A percentile compares a stretch with the other conserved stretches of the same genome.
phyloP scores from a whole-genome alignment of 2,797 vertebrate species.

The Varecia variegata region DNA sequence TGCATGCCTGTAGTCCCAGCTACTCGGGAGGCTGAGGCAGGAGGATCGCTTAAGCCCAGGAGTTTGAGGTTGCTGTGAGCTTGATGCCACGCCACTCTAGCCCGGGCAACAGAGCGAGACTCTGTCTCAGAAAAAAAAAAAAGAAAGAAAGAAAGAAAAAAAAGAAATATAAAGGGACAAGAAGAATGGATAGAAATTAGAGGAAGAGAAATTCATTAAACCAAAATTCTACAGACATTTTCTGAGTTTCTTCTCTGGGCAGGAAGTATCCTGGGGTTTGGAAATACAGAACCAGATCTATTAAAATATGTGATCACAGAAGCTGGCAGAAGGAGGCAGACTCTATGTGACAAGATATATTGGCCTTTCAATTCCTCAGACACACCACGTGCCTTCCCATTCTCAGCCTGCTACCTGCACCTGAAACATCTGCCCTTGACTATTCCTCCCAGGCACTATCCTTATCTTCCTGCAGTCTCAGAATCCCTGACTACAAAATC shows the following conservation, averaged over 20 bases:
- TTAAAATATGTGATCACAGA: background rate
- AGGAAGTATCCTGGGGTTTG: background rate
- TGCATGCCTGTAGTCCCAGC: too few relatives aligned
- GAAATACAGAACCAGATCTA: background rate
- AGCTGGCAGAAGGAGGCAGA: background rate
- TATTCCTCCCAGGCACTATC: background rate
- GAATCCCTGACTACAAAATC: background rate
- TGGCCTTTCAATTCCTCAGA: background rate
- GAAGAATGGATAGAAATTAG: background rate
- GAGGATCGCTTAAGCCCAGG: too few relatives aligned
- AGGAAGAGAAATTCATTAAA: background rate
- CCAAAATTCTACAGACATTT: background rate
- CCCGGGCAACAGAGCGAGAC: too few relatives aligned
- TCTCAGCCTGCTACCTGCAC: background rate
- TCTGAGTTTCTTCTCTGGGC: background rate
- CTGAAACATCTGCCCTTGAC: background rate
- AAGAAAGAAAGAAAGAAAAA: too few relatives aligned
- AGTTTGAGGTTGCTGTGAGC: too few relatives aligned
- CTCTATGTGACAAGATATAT: background rate
- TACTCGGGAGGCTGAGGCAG: too few relatives aligned
- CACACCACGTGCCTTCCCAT: background rate
- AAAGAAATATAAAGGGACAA: background rate
- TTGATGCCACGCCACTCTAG: too few relatives aligned
- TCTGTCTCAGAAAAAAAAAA: too few relatives aligned
- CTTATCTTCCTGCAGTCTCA: background rate